Conservation (phyloP, 2,113 vertebrate species). For the Hipposideros armiger region DNA sequence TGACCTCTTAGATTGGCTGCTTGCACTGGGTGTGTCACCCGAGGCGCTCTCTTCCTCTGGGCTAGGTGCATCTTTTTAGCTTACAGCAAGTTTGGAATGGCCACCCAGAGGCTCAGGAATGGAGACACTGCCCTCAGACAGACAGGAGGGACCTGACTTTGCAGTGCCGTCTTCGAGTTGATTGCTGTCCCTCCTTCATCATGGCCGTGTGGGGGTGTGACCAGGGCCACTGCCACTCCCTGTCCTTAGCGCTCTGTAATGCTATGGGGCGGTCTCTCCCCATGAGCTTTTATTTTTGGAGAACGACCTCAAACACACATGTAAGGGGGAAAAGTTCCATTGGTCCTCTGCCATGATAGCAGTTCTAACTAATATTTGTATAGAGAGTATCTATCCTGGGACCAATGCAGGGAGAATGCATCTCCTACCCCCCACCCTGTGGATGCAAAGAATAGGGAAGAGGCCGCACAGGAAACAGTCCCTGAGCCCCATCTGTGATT, state of each 20-base stretch:
- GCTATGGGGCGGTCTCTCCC: neutral
- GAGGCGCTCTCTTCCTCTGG: neutral
- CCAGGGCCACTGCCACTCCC: fast-evolving
- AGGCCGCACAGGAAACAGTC: fast-evolving
- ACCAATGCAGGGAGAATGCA: neutral
- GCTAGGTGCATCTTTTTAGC: too few relatives aligned
- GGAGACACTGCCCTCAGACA: neutral
- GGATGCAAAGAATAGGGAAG: neutral
- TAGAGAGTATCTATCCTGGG: neutral
- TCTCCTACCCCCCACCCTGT: neutral
- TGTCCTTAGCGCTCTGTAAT: neutral
- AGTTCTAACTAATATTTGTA: neutral
- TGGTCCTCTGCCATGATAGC: neutral
- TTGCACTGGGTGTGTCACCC: neutral
- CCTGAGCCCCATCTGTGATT: neutral
- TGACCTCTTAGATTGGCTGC: neutral
- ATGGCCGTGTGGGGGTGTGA: neutral
- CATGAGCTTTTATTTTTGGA: neutral
- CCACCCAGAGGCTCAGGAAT: neutral
- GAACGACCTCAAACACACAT: neutral
- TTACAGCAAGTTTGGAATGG: neutral
- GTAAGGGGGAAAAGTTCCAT: neutral
- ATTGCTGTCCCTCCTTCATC: fast-evolving
- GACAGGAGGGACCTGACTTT: fast-evolving
- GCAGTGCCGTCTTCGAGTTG: neutral